These are phyloP conservation scores for Epinephelus coioides DNA, from an alignment of 2,797 vertebrate genomes.

Conservation along the genomic window DNA sequence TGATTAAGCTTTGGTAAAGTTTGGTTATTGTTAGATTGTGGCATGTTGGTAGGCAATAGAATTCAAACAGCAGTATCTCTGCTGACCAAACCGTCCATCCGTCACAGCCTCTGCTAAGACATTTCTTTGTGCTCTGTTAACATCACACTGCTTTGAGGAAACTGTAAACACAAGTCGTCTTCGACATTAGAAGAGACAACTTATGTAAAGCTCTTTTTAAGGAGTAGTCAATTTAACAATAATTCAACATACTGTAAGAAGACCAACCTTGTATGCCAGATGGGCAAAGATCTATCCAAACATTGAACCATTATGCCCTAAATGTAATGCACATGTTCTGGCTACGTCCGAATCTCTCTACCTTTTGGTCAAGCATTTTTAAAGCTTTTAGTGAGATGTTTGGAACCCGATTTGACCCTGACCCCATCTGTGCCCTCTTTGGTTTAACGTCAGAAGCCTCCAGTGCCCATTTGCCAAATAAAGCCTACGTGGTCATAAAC, in stretches of 20 bases:
- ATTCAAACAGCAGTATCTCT: not conserved
- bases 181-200: not conserved
- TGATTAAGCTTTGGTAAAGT: too few relatives aligned
- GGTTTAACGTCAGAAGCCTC: too few relatives aligned
- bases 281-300: too few relatives aligned
- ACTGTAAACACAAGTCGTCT: not conserved
- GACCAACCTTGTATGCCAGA: not conserved
- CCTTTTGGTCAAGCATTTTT: too few relatives aligned
- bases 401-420: too few relatives aligned
- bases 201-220: not conserved
- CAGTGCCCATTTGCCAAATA: too few relatives aligned
- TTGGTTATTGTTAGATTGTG: not conserved
- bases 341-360: too few relatives aligned
- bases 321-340: too few relatives aligned
- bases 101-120: not conserved
- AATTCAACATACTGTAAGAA: not conserved
- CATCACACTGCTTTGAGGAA: not conserved
- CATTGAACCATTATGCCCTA: too few relatives aligned
- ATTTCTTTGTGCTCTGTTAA: not conserved
- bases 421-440: too few relatives aligned
- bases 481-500: too few relatives aligned
- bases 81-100: not conserved
- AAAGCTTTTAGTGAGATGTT: too few relatives aligned
- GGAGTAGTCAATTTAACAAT: not conserved
- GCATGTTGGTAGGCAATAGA: not conserved